Evolutionary conservation across 37 sponge, comb jelly and placozoan species (phyloP), one percentile per base, ranked within the genome.

Genomic region (Cliona cf. orientalis): DNA sequence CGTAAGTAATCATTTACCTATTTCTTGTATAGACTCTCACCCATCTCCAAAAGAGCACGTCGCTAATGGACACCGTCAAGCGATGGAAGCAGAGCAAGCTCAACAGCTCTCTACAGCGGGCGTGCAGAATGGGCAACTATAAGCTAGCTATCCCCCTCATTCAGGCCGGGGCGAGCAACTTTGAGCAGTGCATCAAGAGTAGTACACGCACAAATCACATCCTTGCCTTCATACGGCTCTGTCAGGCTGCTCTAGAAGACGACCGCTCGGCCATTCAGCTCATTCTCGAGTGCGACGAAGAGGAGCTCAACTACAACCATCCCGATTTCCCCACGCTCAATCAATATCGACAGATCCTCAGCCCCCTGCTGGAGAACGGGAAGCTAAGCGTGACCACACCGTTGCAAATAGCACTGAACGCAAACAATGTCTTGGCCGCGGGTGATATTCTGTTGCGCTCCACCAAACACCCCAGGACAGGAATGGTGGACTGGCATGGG

Each of bases 401-500:
- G 23, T 46, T 81, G 7, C 58, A 76, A 23, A 72, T 88, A n/a
- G 89, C 89, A 1, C 45, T 88, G 6, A 61, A 43, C 36, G 55
- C 64, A 21, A 76, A 71, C 7, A 55, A 81, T 35, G 11, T 82
- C 0, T 35, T 37, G 0, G 71, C 72, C 5, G 89, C 82, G 60
- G 83, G 78, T 0, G 44, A 66, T 0, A 76, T 88, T 21, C 56
- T 88, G 32, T 58, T 69, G 0, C 72, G 46, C 0, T 56, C 44
- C 42, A 46, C 76, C 17, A 74, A 69, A 31, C 71, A 69, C 21
- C 77, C 76, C 3, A 58, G 71, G 21, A 34, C 71, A 21, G 78
- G 78, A 2, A 75, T 80, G 43, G 63, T 88, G 6, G 89, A 88
- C 55, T 88, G 89, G 89, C 89, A 88, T 40, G 78, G 76, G 2